Conservation (phyloP, 2,888 invertebrate species). For the Oscheius sp. region DNA sequence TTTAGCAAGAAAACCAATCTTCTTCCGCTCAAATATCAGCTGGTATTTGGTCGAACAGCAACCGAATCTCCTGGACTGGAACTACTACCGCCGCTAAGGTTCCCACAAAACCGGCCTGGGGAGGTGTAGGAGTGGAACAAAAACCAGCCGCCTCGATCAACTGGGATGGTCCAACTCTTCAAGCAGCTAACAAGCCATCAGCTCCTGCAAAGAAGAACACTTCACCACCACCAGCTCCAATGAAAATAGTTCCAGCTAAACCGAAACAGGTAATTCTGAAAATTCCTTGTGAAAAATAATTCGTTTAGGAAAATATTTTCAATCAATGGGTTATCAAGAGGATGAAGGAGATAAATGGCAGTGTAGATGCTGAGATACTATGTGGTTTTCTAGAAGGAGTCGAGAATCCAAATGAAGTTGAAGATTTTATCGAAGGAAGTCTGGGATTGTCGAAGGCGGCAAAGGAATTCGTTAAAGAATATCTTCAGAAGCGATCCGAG, state of each 20-base stretch:
- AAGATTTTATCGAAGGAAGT: slow-evolving; percentile 65
- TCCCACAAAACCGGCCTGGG: slow-evolving; percentile 32
- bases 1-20: not conserved
- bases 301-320: slow-evolving; percentile 21
- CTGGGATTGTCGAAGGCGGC: slow-evolving; percentile 60
- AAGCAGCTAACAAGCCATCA: slow-evolving; percentile 37
- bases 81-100: not conserved
- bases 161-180: slow-evolving; percentile 51
- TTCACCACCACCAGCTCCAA: slow-evolving; percentile 14
- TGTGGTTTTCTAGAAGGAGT: slow-evolving; percentile 30
- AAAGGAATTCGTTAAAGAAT: slow-evolving; percentile 67
- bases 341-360: slow-evolving; percentile 48
- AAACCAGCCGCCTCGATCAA: slow-evolving; percentile 10
- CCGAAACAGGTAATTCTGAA: not conserved
- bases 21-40: not conserved
- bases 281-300: slow-evolving; percentile 8
- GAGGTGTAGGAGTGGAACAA: slow-evolving; percentile 27
- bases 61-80: not conserved
- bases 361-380: slow-evolving; percentile 58
- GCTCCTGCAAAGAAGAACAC: slow-evolving; percentile 34
- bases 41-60: not conserved
- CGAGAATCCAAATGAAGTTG: slow-evolving; percentile 66
- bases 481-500: slow-evolving; percentile 61
- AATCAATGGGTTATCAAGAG: slow-evolving; percentile 47
- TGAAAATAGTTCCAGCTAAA: slow-evolving; percentile 14